A percentile compares a stretch with the other conserved stretches of the same genome.
Conservation (phyloP, 2,113 vertebrate species). For the Clarias macrocephalus region DNA sequence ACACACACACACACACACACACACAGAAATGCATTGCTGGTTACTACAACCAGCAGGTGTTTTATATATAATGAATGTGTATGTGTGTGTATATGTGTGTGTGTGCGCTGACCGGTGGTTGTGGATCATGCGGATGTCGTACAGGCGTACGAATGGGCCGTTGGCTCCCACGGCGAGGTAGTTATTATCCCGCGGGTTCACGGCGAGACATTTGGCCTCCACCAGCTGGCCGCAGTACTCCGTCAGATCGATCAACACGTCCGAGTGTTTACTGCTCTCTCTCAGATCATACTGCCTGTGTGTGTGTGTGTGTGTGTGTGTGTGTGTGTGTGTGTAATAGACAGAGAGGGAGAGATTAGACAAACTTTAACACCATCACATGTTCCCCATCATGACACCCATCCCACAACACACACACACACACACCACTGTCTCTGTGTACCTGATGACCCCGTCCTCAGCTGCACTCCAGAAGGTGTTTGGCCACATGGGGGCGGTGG, state of each 20-base stretch:
- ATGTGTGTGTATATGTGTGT: background rate
- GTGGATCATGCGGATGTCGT: slow-evolving; percentile 98
- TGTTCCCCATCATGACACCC: background rate
- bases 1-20: background rate
- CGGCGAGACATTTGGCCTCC: slow-evolving; percentile 94
- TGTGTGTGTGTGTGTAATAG: background rate
- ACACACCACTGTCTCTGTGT: background rate
- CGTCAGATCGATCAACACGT: slow-evolving; percentile 93
- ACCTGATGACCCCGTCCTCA: slow-evolving; percentile 95
- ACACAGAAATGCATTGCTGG: background rate
- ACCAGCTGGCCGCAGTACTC: slow-evolving; percentile 97
- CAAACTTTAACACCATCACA: background rate
- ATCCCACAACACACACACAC: background rate
- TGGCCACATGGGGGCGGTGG: slow-evolving; percentile 97
- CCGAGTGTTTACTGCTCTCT: slow-evolving; percentile 93
- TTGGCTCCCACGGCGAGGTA: slow-evolving; percentile 94
- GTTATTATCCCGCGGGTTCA: slow-evolving; percentile 97
- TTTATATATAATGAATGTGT: too few relatives aligned
- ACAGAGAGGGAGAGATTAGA: background rate
- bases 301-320: slow-evolving; percentile 10
- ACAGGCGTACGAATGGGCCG: slow-evolving; percentile 94
- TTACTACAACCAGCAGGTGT: background rate
- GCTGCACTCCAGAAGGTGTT: slow-evolving; percentile 99
- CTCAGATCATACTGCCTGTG: slow-evolving; percentile 93
- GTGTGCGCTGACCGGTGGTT: slow-evolving; percentile 80